Percentiles rank a stretch among this genome's conserved stretches.
These are phyloP conservation scores for Aurelia aurita DNA, from an alignment of 30 jellyfish, hydroid and myxozoan genomes.

Conservation along the genomic window DNA sequence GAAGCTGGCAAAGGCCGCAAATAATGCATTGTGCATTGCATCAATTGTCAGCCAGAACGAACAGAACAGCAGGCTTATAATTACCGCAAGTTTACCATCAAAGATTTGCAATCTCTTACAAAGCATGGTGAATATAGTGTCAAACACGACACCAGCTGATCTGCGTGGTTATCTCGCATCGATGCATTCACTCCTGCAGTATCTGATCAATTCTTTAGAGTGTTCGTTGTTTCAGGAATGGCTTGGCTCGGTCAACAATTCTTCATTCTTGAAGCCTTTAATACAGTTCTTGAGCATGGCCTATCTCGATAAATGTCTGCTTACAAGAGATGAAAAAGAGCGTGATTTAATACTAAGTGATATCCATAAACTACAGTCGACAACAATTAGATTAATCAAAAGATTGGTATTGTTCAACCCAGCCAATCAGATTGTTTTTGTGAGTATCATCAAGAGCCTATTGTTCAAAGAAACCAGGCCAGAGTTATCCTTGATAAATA, in stretches of 20 bases:
- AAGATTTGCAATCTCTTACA: slow-evolving; percentile 7
- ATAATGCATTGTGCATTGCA: background rate
- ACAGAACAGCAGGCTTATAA: background rate
- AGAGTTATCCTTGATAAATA: slow-evolving; percentile 13
- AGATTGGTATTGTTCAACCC: slow-evolving; percentile 29
- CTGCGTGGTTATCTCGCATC: slow-evolving; percentile 28
- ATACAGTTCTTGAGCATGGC: slow-evolving; percentile 44
- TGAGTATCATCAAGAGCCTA: slow-evolving; percentile 1
- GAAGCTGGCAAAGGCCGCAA: slow-evolving; percentile 5
- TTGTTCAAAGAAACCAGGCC: slow-evolving; percentile 3
- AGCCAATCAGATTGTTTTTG: slow-evolving; percentile 27
- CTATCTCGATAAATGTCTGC: slow-evolving; percentile 37
- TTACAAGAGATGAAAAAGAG: background rate
- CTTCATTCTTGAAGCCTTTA: slow-evolving; percentile 13
- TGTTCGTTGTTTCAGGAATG: slow-evolving; percentile 22
- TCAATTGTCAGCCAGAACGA: slow-evolving; percentile 27
- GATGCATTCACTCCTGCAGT: slow-evolving; percentile 2
- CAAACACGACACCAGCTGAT: slow-evolving; percentile 3
- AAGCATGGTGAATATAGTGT: slow-evolving; percentile 5
- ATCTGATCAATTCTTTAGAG: slow-evolving; percentile 1
- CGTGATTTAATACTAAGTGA: slow-evolving; percentile 13
- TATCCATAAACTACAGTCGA: slow-evolving; percentile 34
- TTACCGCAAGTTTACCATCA: slow-evolving; percentile 21
- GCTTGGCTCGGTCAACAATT: slow-evolving; percentile 28
- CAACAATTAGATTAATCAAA: slow-evolving; percentile 9